A percentile compares a stretch with the other conserved stretches of the same genome.
phyloP scores from a whole-genome alignment of 2,888 invertebrate genomes.

The Scaptomyza flava region DNA sequence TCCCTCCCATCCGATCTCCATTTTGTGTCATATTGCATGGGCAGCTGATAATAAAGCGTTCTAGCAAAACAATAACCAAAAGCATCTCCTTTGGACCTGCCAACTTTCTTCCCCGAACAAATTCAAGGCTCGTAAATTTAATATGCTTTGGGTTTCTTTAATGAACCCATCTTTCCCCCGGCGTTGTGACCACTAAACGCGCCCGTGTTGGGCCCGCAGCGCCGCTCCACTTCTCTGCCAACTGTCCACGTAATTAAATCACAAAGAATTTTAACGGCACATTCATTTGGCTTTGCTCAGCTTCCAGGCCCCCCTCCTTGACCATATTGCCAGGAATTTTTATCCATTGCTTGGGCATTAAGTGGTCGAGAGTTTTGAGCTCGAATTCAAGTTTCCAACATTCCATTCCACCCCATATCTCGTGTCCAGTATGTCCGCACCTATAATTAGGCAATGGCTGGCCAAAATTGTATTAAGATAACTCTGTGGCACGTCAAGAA shows the following conservation, averaged over 20 bases:
- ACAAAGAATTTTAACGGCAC: slow-evolving; percentile 78
- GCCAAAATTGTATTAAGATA: slow-evolving; percentile 68
- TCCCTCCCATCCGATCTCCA: background rate
- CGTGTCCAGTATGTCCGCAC: slow-evolving; percentile 24
- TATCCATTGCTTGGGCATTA: slow-evolving; percentile 71
- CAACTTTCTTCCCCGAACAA: background rate
- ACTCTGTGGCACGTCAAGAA: slow-evolving; percentile 56
- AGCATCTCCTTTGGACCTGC: slow-evolving; percentile 24
- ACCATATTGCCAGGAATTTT: slow-evolving; percentile 64
- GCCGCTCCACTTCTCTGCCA: background rate
- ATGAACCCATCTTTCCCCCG: slow-evolving; percentile 44
- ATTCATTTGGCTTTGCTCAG: slow-evolving; percentile 59
- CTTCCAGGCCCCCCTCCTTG: slow-evolving; percentile 22
- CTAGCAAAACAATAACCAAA: slow-evolving; percentile 69
- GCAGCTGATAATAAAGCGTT: slow-evolving; percentile 70
- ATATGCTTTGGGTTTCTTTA: slow-evolving; percentile 72
- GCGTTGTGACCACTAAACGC: background rate
- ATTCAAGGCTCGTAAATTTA: slow-evolving; percentile 59
- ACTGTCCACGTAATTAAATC: slow-evolving; percentile 72
- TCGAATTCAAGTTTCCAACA: slow-evolving; percentile 34
- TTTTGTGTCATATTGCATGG: slow-evolving; percentile 68
- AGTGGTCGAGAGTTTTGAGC: slow-evolving; percentile 54
- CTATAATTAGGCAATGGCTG: slow-evolving; percentile 67
- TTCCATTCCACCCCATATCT: slow-evolving; percentile 5
- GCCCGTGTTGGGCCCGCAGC: background rate